These are phyloP conservation scores for Chaetodon trifascialis DNA, from an alignment of 2,113 vertebrate genomes.

Conservation along the genomic window DNA sequence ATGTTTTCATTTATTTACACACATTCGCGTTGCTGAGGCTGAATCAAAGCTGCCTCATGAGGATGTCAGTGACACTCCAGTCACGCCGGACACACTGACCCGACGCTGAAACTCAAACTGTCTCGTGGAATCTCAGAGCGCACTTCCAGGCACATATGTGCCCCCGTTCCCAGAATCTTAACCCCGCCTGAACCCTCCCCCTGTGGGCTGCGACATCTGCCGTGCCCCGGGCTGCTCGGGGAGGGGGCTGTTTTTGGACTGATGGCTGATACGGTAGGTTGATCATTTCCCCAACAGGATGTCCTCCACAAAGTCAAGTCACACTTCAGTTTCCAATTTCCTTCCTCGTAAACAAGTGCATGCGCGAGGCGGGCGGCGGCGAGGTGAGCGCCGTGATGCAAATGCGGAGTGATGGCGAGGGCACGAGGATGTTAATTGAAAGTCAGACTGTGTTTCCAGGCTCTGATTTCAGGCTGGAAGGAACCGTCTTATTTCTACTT, in stretches of 20 bases:
- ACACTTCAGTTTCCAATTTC: constrained; percentile 53
- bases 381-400: constrained; percentile 43
- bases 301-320: constrained; percentile 62
- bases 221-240: constrained; percentile 15
- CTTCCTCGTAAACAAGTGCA: constrained; percentile 36
- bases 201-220: constrained; percentile 63
- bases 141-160: constrained; percentile 43
- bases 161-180: constrained; percentile 27
- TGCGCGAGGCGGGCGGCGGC: background rate
- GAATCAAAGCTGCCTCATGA: background rate
- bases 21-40: background rate
- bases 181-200: constrained; percentile 27
- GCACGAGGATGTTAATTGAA: constrained; percentile 59
- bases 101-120: constrained; percentile 8
- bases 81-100: background rate
- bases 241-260: background rate
- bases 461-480: constrained; percentile 31
- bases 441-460: constrained; percentile 52
- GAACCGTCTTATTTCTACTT: constrained; percentile 26
- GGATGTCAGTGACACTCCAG: background rate
- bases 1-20: background rate
- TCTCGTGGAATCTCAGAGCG: background rate
- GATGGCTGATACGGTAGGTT: constrained; percentile 42
- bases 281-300: constrained; percentile 51
- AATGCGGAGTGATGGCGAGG: constrained; percentile 52